Evolutionary conservation across 2,797 vertebrate genomes (phyloP).

Genomic region (Coilia nasus): DNA sequence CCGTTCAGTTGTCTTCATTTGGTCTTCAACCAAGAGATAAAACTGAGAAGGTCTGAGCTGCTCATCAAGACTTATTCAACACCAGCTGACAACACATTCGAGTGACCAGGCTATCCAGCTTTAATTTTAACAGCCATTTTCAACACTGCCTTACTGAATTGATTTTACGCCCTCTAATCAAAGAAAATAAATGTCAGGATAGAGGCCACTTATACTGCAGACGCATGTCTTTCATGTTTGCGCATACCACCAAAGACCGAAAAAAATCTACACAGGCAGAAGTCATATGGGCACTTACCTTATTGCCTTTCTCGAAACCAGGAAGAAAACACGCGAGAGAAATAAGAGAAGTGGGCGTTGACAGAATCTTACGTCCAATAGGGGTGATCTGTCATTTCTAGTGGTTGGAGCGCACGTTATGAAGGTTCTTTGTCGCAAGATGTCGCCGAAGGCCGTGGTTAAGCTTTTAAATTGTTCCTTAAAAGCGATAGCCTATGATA

Average conservation of each 20-base stretch:
- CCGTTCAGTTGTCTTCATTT: too few species aligned
- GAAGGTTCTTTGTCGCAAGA: background rate
- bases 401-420: background rate
- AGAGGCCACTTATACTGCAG: background rate
- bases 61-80: too few species aligned
- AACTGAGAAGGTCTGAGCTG: too few species aligned
- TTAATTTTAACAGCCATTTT: too few species aligned
- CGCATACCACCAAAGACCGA: background rate
- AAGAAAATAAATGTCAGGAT: background rate
- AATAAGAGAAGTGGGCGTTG: slow-evolving; percentile 15
- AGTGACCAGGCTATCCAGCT: too few species aligned
- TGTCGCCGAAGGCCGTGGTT: background rate
- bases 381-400: background rate
- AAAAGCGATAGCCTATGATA: too few species aligned
- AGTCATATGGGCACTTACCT: background rate
- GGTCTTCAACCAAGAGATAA: too few species aligned
- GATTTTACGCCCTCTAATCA: background rate
- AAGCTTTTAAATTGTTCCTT: too few species aligned
- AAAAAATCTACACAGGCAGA: background rate
- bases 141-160: background rate
- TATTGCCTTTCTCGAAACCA: background rate
- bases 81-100: too few species aligned
- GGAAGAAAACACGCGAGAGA: slow-evolving; percentile 18
- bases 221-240: background rate
- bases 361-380: background rate